Evolutionary conservation across 2,113 vertebrate genomes (phyloP).

Genomic region (Zeus faber): DNA sequence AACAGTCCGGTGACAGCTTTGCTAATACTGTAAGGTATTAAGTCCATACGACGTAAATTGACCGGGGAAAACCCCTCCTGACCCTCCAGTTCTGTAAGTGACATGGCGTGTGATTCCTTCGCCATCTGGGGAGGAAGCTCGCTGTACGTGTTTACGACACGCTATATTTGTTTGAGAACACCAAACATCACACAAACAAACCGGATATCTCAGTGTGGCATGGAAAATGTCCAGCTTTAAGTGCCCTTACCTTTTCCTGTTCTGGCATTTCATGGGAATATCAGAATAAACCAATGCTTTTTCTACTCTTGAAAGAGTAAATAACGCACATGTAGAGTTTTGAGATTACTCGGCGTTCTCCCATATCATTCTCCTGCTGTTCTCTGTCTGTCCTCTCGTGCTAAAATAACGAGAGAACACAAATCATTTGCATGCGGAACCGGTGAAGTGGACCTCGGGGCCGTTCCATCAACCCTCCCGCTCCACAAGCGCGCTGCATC

Average conservation of each 20-base stretch:
- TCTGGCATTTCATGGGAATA: slow-evolving; percentile 7
- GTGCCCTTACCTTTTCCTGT: slow-evolving; percentile 22
- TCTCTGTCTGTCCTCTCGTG: no score
- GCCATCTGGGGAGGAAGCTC: neutral
- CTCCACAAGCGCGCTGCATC: neutral
- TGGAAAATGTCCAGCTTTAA: slow-evolving; percentile 27
- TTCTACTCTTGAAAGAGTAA: neutral
- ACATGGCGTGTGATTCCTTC: slow-evolving; percentile 7
- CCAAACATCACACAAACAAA: no score
- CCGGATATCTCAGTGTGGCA: slow-evolving; percentile 44
- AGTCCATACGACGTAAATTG: neutral
- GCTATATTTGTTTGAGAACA: slow-evolving; percentile 19
- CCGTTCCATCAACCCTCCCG: neutral
- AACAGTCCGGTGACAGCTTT: neutral
- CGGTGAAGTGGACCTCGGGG: neutral
- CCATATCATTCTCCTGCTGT: no score
- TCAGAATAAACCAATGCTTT: slow-evolving; percentile 5
- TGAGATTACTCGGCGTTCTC: no score
- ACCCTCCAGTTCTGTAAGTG: slow-evolving; percentile 6
- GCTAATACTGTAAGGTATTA: neutral
- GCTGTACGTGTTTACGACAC: slow-evolving; percentile 30
- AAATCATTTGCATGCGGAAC: neutral
- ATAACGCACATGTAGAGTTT: slow-evolving; percentile 13
- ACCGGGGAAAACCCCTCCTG: neutral
- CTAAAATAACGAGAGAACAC: neutral